Evolutionary conservation across 2,113 vertebrate species (phyloP).

Genomic region (Cariama cristata): DNA sequence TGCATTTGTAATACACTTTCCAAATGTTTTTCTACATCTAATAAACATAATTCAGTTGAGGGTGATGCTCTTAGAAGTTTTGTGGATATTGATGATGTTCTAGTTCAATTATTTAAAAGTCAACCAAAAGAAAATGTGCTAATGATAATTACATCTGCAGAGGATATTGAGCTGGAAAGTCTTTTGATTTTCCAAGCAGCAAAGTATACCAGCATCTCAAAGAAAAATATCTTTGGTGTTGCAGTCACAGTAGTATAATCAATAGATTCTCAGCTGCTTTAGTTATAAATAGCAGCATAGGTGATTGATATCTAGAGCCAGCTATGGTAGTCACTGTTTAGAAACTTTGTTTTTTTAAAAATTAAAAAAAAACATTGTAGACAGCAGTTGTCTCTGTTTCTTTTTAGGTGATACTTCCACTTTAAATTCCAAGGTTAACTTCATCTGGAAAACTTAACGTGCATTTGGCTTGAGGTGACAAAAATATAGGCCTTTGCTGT

Average conservation of each 20-base stretch:
- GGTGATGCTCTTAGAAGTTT: not conserved
- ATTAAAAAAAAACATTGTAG: not conserved
- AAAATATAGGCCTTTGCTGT: not conserved
- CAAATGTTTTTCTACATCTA: not conserved
- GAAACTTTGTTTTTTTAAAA: not conserved
- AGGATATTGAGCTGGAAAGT: not conserved
- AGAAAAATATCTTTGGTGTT: not conserved
- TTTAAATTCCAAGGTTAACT: not conserved
- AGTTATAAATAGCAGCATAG: not conserved
- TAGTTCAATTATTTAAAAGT: not conserved
- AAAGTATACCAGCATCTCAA: not conserved
- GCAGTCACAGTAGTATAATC: not conserved
- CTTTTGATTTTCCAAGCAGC: not conserved
- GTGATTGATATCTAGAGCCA: not conserved
- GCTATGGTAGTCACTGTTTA: not conserved
- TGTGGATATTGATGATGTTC: not conserved
- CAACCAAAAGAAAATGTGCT: not conserved
- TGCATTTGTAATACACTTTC: conserved; percentile 1
- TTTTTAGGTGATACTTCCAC: not conserved
- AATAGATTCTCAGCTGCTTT: not conserved
- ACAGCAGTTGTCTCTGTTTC: not conserved
- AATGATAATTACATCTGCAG: conserved; percentile 17
- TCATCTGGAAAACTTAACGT: not conserved
- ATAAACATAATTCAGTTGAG: not conserved
- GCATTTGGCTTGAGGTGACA: not conserved